Conservation (phyloP, 2,888 invertebrate genomes). For the Linnaemya tessellans region DNA sequence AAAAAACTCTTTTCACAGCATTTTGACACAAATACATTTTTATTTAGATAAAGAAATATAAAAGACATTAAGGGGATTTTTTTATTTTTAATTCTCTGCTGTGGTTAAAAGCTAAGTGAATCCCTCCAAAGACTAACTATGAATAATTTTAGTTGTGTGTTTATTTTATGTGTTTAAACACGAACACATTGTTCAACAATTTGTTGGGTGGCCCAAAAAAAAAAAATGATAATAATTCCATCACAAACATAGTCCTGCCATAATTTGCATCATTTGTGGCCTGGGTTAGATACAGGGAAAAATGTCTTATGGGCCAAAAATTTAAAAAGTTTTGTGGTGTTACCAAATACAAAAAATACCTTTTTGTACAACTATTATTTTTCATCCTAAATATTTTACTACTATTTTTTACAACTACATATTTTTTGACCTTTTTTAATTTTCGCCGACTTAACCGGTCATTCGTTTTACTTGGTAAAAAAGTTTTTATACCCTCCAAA, state of each 20-base stretch:
- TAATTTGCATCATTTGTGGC: neutral
- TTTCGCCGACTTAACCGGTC: too few species aligned
- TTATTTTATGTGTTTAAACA: constrained; percentile 21
- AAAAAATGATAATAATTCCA: too few species aligned
- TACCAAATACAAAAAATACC: too few species aligned
- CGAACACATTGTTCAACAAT: constrained; percentile 36
- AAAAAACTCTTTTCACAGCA: neutral
- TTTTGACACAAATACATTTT: constrained; percentile 20
- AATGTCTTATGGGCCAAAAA: neutral
- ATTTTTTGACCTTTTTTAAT: too few species aligned
- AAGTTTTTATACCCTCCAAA: too few species aligned
- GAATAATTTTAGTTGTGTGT: constrained; percentile 49
- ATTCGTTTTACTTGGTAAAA: too few species aligned
- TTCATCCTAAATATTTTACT: too few species aligned
- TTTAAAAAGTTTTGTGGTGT: too few species aligned
- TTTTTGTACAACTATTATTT: too few species aligned
- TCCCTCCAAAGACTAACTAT: constrained; percentile 48
- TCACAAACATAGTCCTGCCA: neutral
- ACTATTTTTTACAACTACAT: too few species aligned
- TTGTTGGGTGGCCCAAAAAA: constrained; percentile 2
- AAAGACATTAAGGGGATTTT: neutral
- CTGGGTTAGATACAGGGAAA: neutral
- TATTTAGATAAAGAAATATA: neutral
- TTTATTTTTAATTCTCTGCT: neutral
- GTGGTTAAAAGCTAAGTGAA: constrained; percentile 26